A percentile compares a stretch with the other conserved stretches of the same genome.
phyloP scores from a whole-genome alignment of 2,888 invertebrate species.

The Noctua janthina region DNA sequence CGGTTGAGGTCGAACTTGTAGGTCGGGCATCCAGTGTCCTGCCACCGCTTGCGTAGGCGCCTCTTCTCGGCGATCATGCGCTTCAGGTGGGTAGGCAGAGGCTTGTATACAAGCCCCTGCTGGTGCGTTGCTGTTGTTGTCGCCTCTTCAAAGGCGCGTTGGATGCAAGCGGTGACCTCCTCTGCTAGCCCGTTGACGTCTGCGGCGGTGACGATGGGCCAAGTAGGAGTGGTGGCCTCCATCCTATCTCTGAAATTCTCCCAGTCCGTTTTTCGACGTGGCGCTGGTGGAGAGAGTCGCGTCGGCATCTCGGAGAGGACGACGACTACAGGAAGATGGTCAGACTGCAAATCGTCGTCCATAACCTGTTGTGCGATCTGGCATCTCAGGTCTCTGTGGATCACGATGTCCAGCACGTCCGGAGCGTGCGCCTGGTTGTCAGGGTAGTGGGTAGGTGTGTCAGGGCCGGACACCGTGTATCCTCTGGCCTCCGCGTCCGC shows the following conservation, averaged over 20 bases:
- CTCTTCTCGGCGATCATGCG: not conserved
- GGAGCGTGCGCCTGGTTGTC: too few relatives aligned
- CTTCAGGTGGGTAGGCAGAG: not conserved
- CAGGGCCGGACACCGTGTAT: too few relatives aligned
- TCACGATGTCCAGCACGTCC: too few relatives aligned
- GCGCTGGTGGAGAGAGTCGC: not conserved
- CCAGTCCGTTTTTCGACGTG: not conserved
- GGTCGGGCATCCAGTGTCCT: too few relatives aligned
- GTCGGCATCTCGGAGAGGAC: not conserved
- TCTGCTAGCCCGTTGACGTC: too few relatives aligned
- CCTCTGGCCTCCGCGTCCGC: too few relatives aligned
- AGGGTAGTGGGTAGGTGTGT: too few relatives aligned
- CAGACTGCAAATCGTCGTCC: not conserved
- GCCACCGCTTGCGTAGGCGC: too few relatives aligned
- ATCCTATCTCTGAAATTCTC: not conserved
- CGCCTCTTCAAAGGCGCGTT: not conserved
- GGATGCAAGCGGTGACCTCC: not conserved
- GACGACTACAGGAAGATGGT: not conserved
- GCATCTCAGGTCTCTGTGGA: not conserved
- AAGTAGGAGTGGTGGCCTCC: not conserved
- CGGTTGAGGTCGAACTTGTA: too few relatives aligned
- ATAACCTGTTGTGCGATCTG: not conserved
- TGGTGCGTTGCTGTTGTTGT: not conserved
- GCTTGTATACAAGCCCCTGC: not conserved
- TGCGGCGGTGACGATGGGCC: not conserved